These are phyloP conservation scores for Apis cerana DNA, from an alignment of 1,140 invertebrate species.

Conservation along the genomic window DNA sequence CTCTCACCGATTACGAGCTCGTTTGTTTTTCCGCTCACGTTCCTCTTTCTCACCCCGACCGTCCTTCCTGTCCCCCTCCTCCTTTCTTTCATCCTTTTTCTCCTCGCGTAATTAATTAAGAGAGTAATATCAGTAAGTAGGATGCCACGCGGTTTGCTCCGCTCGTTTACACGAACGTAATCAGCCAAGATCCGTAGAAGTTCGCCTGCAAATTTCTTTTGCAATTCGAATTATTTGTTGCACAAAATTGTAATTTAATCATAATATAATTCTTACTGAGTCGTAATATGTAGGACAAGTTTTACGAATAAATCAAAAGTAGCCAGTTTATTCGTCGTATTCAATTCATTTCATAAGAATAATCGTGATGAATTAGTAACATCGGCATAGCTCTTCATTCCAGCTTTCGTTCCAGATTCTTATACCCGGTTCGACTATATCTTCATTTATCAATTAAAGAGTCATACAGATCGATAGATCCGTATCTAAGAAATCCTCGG, in stretches of 20 bases:
- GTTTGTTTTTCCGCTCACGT: slow-evolving; percentile 31
- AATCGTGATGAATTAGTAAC: too few species aligned
- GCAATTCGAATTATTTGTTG: too few species aligned
- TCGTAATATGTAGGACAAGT: not conserved
- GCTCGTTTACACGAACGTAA: slow-evolving; percentile 38
- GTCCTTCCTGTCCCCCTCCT: not conserved
- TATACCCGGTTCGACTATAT: too few species aligned
- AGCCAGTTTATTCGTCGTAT: not conserved
- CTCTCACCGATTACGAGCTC: slow-evolving; percentile 20
- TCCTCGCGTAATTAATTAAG: slow-evolving; percentile 57
- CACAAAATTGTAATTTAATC: too few species aligned
- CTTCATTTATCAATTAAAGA: too few species aligned
- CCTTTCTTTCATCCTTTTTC: not conserved
- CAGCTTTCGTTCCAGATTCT: too few species aligned
- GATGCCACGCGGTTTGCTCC: slow-evolving; percentile 25
- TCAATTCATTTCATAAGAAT: not conserved
- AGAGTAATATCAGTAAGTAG: slow-evolving; percentile 55
- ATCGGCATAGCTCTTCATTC: too few species aligned
- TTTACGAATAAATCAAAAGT: not conserved
- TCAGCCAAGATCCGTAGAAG: slow-evolving; percentile 19
- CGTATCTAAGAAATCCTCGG: too few species aligned
- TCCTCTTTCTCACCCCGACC: slow-evolving; percentile 22
- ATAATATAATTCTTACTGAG: too few species aligned
- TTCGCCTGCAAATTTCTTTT: slow-evolving; percentile 8
- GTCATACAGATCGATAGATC: too few species aligned